A percentile compares a stretch with the other conserved stretches of the same genome.
Conservation (phyloP, 2,797 vertebrate species). For the Prunella strophiata region DNA sequence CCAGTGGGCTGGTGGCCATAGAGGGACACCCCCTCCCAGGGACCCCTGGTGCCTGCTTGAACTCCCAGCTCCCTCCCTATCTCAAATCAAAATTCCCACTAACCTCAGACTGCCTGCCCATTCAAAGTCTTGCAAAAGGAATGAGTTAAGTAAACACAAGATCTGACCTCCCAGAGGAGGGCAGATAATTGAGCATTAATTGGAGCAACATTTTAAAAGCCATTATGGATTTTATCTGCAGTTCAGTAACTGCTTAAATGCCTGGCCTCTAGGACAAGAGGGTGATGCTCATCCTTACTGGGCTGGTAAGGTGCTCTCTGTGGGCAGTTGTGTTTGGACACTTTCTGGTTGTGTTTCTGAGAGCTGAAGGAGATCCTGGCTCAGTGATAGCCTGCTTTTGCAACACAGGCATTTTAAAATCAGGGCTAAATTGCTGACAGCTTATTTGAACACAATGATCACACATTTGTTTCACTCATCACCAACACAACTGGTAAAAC, state of each 20-base stretch:
- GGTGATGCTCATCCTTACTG: background rate
- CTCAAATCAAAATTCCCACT: background rate
- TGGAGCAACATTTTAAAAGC: constrained; percentile 14
- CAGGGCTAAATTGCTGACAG: background rate
- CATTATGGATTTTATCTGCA: constrained; percentile 23
- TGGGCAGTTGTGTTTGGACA: background rate
- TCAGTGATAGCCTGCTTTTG: background rate
- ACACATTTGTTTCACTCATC: background rate
- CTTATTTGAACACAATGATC: background rate
- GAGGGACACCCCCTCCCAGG: background rate
- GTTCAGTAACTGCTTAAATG: background rate
- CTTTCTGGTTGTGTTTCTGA: background rate
- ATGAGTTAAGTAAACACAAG: background rate
- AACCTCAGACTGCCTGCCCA: background rate
- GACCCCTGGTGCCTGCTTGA: background rate
- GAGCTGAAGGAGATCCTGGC: background rate
- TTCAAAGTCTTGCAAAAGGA: background rate
- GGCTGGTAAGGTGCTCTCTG: background rate
- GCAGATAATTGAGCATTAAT: constrained; percentile 10
- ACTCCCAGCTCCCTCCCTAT: background rate
- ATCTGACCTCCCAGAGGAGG: background rate
- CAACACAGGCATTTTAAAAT: background rate
- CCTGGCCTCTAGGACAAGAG: background rate
- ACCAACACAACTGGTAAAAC: background rate
- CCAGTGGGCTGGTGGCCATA: accelerated